phyloP scores from a whole-genome alignment of 2,797 vertebrate species.

The Pogonophryne albipinna region DNA sequence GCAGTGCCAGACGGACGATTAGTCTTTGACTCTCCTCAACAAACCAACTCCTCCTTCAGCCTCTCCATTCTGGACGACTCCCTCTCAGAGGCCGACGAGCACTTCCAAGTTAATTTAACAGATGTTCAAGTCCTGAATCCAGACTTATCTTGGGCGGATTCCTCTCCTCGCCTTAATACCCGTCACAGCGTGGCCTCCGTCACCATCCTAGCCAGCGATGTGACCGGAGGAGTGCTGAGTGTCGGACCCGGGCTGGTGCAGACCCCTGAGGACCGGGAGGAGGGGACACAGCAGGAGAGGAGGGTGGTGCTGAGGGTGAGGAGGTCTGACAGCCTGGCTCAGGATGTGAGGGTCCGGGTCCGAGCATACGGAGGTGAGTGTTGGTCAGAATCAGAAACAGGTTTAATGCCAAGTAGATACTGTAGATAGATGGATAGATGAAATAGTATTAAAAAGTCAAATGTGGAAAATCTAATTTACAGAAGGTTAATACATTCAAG shows the following conservation, averaged over 20 bases:
- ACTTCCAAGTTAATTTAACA: slow-evolving; percentile 93
- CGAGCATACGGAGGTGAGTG: slow-evolving; percentile 86
- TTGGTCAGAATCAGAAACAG: background rate
- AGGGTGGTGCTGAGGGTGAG: slow-evolving; percentile 85
- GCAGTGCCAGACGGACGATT: slow-evolving; percentile 85
- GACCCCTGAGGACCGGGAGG: slow-evolving; percentile 87
- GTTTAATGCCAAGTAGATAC: too few species aligned
- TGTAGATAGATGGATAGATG: too few species aligned
- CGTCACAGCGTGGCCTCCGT: slow-evolving; percentile 87
- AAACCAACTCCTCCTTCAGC: slow-evolving; percentile 83
- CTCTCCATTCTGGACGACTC: slow-evolving; percentile 91
- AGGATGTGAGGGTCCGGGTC: slow-evolving; percentile 85
- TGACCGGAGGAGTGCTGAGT: slow-evolving; percentile 88
- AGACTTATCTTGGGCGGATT: slow-evolving; percentile 39
- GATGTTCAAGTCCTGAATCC: slow-evolving; percentile 76
- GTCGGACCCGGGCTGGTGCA: slow-evolving; percentile 88
- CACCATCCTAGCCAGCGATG: slow-evolving; percentile 89
- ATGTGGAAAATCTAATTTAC: too few species aligned
- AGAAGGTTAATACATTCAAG: too few species aligned
- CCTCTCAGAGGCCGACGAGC: slow-evolving; percentile 89
- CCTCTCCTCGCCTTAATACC: slow-evolving; percentile 86
- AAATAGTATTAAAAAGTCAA: too few species aligned
- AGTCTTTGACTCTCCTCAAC: slow-evolving; percentile 85
- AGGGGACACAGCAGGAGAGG: slow-evolving; percentile 70
- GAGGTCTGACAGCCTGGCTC: slow-evolving; percentile 86